Conservation (phyloP, 2,888 invertebrate genomes). For the Druceiella hillmani region DNA sequence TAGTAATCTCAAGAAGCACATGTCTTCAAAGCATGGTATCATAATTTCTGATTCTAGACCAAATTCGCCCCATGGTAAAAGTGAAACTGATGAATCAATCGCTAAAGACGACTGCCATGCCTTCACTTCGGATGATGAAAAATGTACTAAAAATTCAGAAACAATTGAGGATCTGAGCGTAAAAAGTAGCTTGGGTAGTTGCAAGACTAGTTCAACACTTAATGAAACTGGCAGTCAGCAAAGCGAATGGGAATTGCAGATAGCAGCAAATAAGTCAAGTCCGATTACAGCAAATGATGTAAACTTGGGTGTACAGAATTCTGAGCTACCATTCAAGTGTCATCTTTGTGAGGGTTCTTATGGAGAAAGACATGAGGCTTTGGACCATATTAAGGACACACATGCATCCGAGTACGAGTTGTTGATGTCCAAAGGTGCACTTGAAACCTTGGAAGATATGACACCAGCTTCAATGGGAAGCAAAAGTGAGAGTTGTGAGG, state of each 20-base stretch:
- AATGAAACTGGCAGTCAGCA: slow-evolving; percentile 18
- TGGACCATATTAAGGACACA: slow-evolving; percentile 72
- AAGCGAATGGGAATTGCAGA: no score
- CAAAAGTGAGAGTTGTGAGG: slow-evolving; percentile 39
- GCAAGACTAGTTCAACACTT: slow-evolving; percentile 5
- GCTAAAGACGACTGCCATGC: slow-evolving; percentile 25
- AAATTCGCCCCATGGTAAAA: slow-evolving; percentile 41
- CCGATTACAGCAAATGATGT: slow-evolving; percentile 3
- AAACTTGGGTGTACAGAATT: no score
- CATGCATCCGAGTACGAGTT: slow-evolving; percentile 77
- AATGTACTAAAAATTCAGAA: slow-evolving; percentile 30
- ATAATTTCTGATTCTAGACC: slow-evolving; percentile 39
- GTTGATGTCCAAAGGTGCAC: slow-evolving; percentile 76
- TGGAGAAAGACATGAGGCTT: slow-evolving; percentile 68
- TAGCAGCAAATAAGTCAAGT: slow-evolving; percentile 13
- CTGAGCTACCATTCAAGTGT: slow-evolving; percentile 82
- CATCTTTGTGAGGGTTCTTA: slow-evolving; percentile 89
- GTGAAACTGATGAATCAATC: no score
- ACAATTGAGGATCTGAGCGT: slow-evolving; percentile 27
- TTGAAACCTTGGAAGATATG: slow-evolving; percentile 36
- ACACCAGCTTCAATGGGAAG: slow-evolving; percentile 25
- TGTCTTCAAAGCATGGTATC: slow-evolving; percentile 62
- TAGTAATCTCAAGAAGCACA: slow-evolving; percentile 74
- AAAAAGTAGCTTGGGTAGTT: slow-evolving; percentile 12
- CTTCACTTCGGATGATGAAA: slow-evolving; percentile 26